Evolutionary conservation across 2,797 vertebrate species (phyloP), one percentile per base, ranked within the genome.

Genomic region (Smutsia temminckii): DNA sequence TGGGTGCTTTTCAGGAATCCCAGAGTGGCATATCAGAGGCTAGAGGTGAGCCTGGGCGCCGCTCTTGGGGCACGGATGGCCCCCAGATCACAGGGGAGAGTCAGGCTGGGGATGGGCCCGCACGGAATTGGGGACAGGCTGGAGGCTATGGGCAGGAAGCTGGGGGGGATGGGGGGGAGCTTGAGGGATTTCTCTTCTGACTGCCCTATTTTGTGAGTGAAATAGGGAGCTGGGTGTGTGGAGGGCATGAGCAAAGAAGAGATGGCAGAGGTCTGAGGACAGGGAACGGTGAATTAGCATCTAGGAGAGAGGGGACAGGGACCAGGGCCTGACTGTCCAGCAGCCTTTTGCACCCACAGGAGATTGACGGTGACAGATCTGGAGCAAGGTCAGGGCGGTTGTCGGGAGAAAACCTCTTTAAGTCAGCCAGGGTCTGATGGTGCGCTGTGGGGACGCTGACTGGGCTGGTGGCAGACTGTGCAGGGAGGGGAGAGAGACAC

Each of bases 381-480:
- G 25, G 57, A 72, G 32, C 0, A 0, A 34, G 68, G 68, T 29
- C 51, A 2, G 14, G 11, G 21, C 20, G 2, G 16, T 1, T 12
- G 21, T n/a, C 3, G 9, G 32, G 34, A 5, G 49, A 53, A 34
- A 75, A 34, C 46, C 29, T 51, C 46, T 51, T 10, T 46, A 11
- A 46, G 46, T 10, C 46, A 46, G 46, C 46, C 46, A 46, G 46
- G 46, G 46, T 10, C 46, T 46, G 46, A 46, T 46, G 46, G 46
- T 46, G 46, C 9, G 46, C 46, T 46, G 46, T 11, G 46, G 46
- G 46, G 46, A 10, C 9, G 46, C 46, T 10, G 46, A 11, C 46
- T 46, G 46, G 46, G 46, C 5, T 9, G 64, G 20, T 27, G 29
- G 11, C 51, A 17, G 55, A 63, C 59, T 40, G 3, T 10, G 34